Conservation (phyloP, 2,113 vertebrate genomes). For the Myanophis thanlyinensis region DNA sequence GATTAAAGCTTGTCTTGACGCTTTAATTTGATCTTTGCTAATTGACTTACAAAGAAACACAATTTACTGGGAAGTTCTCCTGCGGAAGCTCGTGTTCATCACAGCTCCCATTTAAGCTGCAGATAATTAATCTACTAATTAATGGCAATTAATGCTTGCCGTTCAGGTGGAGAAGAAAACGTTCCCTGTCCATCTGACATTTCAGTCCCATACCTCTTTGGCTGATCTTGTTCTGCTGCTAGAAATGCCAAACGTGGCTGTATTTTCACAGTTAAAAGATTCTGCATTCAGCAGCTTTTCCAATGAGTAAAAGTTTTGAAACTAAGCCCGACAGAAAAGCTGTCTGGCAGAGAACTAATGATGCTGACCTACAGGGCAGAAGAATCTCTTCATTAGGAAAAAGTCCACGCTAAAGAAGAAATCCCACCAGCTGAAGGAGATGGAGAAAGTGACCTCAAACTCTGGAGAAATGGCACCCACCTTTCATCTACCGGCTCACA, state of each 20-base stretch:
- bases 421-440: neutral
- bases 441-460: neutral
- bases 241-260: slow-evolving; percentile 34
- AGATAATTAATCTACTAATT: neutral
- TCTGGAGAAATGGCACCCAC: neutral
- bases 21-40: neutral
- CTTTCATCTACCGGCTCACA: slow-evolving; percentile 7
- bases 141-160: neutral
- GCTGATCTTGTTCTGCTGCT: neutral
- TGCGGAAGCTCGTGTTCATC: neutral
- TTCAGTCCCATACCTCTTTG: neutral
- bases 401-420: slow-evolving; percentile 35
- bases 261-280: slow-evolving; percentile 28
- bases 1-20: neutral
- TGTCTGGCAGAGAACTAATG: slow-evolving; percentile 25
- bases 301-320: slow-evolving; percentile 23
- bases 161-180: neutral
- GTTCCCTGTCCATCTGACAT: neutral
- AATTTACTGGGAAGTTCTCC: neutral
- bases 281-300: slow-evolving; percentile 30
- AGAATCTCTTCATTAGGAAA: neutral
- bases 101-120: neutral
- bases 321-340: neutral
- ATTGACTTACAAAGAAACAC: neutral
- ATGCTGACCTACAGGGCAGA: slow-evolving; percentile 25